Conservation (phyloP, 1,140 invertebrate genomes). For the Monochamus saltuarius region DNA sequence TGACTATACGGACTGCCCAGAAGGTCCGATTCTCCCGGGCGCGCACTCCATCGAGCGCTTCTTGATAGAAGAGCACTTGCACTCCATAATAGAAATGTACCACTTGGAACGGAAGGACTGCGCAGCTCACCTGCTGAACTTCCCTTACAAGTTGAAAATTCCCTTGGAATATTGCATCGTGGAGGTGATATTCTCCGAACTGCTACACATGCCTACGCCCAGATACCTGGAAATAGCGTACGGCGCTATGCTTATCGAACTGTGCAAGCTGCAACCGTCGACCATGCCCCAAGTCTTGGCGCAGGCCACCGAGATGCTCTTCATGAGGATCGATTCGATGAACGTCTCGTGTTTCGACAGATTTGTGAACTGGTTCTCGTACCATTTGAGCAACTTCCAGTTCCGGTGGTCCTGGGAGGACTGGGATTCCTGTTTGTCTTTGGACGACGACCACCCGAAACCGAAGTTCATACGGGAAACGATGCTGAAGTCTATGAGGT, state of each 20-base stretch:
- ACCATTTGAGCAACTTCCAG: slow-evolving; percentile 99
- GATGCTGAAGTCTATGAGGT: slow-evolving; percentile 87
- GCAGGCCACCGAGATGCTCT: slow-evolving; percentile 96
- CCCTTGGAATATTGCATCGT: slow-evolving; percentile 98
- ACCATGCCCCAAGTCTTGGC: slow-evolving; percentile 97
- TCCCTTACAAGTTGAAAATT: slow-evolving; percentile 91
- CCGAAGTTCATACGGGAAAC: slow-evolving; percentile 96
- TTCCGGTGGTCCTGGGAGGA: slow-evolving; percentile 99
- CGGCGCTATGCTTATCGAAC: slow-evolving; percentile 92
- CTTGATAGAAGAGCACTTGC: slow-evolving; percentile 95
- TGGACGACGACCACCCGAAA: slow-evolving; percentile 89
- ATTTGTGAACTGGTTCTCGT: slow-evolving; percentile 97
- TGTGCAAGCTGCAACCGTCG: slow-evolving; percentile 95
- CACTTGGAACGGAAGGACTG: slow-evolving; percentile 92
- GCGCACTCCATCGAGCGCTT: slow-evolving; percentile 97
- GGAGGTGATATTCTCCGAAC: slow-evolving; percentile 92
- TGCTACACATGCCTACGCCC: slow-evolving; percentile 89
- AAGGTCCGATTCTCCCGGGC: slow-evolving; percentile 87
- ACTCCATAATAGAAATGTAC: slow-evolving; percentile 90
- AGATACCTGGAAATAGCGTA: slow-evolving; percentile 91
- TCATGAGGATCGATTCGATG: slow-evolving; percentile 95
- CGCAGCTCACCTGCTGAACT: slow-evolving; percentile 87
- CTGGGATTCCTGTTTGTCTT: slow-evolving; percentile 80
- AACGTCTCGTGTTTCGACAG: slow-evolving; percentile 95
- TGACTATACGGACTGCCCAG: slow-evolving; percentile 98